A percentile compares a stretch with the other conserved stretches of the same genome.
These are phyloP conservation scores for Astyanax mexicanus DNA, from an alignment of 2,797 vertebrate species.

Conservation along the genomic window DNA sequence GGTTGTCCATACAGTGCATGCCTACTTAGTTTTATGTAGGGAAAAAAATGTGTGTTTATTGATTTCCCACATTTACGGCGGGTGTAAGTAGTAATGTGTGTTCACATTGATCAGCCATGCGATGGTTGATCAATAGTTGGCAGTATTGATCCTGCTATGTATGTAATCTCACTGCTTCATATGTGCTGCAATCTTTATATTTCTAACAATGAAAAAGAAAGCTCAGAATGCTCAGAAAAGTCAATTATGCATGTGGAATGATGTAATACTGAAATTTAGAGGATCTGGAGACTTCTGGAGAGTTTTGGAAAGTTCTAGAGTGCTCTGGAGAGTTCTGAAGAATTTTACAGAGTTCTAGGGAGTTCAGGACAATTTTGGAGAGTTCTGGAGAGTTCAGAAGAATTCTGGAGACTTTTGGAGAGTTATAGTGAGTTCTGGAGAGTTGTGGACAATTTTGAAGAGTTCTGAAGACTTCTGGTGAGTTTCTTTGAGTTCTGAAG, in stretches of 20 bases:
- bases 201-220: not conserved
- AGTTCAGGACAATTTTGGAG: no score
- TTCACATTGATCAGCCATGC: not conserved
- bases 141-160: not conserved
- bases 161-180: not conserved
- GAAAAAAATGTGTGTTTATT: conserved; percentile 37
- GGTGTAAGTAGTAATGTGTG: not conserved
- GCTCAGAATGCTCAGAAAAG: not conserved
- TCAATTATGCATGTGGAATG: not conserved
- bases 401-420: no score
- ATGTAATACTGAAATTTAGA: not conserved
- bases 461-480: no score
- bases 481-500: no score
- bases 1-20: no score
- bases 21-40: conserved; percentile 28
- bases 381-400: no score
- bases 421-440: no score
- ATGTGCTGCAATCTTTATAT: not conserved
- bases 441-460: no score
- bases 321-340: no score
- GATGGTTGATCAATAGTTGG: conserved; percentile 4
- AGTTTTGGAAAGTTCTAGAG: no score
- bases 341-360: no score
- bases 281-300: no score
- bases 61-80: not conserved